These are phyloP conservation scores for Trinectes maculatus DNA, from an alignment of 2,113 vertebrate species.

Conservation along the genomic window DNA sequence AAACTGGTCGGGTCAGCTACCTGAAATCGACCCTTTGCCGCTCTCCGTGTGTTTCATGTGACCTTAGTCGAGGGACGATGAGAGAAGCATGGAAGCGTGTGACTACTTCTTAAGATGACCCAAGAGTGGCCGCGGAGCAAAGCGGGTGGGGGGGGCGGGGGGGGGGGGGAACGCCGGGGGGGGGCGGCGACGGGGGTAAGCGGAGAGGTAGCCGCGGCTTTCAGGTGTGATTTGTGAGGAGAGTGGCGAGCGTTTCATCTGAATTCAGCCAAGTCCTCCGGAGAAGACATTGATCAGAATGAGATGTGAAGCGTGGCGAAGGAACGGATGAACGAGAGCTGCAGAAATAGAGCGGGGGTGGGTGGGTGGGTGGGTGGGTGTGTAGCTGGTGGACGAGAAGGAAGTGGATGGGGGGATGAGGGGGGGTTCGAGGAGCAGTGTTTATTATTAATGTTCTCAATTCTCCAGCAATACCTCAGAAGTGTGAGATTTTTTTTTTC, in stretches of 20 bases:
- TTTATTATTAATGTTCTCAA: conserved; percentile 65
- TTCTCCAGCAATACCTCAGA: conserved; percentile 60
- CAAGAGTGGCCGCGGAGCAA: not conserved
- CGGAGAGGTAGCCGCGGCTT: conserved; percentile 20
- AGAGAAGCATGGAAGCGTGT: not conserved
- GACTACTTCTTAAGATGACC: not conserved
- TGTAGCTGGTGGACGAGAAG: conserved; percentile 23
- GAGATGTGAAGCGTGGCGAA: conserved; percentile 66
- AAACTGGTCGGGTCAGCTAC: conserved; percentile 19
- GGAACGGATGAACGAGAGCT: conserved; percentile 39
- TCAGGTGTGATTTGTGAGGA: conserved; percentile 71
- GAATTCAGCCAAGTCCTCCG: conserved; percentile 59
- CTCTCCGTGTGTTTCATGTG: conserved; percentile 7
- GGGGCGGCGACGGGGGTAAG: too few relatives aligned
- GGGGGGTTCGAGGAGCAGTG: conserved; percentile 40
- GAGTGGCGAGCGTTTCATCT: conserved; percentile 62
- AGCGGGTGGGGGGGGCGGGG: too few relatives aligned
- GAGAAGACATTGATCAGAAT: conserved; percentile 73
- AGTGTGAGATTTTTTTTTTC: conserved; percentile 17
- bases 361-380: too few relatives aligned
- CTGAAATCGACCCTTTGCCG: not conserved
- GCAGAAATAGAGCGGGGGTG: conserved; percentile 11
- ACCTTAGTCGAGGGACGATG: not conserved
- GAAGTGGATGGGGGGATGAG: too few relatives aligned
- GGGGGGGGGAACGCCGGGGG: too few relatives aligned